Evolutionary conservation across 2,888 invertebrate species (phyloP), one percentile per base, ranked within the genome.

Genomic region (Sarcophaga rosellei): DNA sequence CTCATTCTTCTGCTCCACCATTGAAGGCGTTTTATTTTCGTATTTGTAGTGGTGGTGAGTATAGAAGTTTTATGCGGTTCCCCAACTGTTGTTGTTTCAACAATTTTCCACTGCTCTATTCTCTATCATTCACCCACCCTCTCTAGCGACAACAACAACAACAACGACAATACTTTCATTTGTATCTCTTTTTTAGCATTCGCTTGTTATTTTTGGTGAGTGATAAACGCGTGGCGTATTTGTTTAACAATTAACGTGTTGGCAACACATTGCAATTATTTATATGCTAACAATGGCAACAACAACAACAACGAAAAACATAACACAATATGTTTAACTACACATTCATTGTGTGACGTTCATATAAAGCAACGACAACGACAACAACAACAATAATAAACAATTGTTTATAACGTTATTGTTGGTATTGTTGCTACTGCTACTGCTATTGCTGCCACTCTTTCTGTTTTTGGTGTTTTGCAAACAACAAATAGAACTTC

Each of bases 191-290:
- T 62, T 65, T 70, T 21, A 63, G 68, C 45, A 21, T 59, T 70
- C 59, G 82, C 65, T 73, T 73, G 47, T 65, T 66, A 4, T 81
- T 88, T 82, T 88, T 88, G 89, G 85, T 90, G 90, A 90, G 90
- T 91, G 92, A 91, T 91, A 91, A 91, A 91, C 91, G 91, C 78
- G 81, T 63, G 44, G 75, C 89, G 89, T 89, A 89, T 92, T 91
- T 91, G 92, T 90, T 91, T 91, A 91, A 91, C 92, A 92, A 92
- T 92, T 92, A 92, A 87, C 87, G 85, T 88, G 87, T 87, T 89
- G 89, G 91, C 90, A 91, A 90, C 92, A 91, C 90, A 90, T 89
- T 92, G 91, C 91, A 90, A 89, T 90, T 90, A 91, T 90, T 91
- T 90, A 90, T 90, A 88, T 85, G 85, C 65, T 69, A 77, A 70